A percentile compares a stretch with the other conserved stretches of the same genome.
Evolutionary conservation across 2,888 invertebrate genomes (phyloP).

Genomic region (Scelioninae gen. 1): DNA sequence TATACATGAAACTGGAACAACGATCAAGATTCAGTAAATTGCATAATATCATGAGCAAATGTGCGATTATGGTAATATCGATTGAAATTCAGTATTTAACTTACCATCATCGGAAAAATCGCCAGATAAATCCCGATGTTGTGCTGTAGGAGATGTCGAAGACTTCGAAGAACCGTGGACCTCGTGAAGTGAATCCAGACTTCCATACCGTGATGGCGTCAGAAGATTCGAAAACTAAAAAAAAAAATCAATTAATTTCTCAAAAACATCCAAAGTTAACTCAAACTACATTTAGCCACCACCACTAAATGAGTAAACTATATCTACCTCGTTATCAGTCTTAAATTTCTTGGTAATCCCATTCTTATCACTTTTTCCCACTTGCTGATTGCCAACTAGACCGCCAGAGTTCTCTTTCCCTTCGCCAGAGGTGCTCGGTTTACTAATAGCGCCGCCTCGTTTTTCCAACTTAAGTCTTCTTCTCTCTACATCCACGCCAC

Average conservation of each 20-base stretch:
- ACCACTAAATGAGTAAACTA: conserved; percentile 9
- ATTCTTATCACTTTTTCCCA: conserved; percentile 78
- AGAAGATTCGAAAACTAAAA: conserved; percentile 71
- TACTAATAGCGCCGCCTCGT: too few relatives aligned
- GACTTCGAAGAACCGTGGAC: conserved; percentile 77
- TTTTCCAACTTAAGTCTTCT: too few relatives aligned
- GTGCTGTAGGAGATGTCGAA: conserved; percentile 80
- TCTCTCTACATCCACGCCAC: conserved; percentile 72
- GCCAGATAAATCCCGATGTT: conserved; percentile 78
- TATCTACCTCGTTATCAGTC: conserved; percentile 79
- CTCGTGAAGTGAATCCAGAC: conserved; percentile 86
- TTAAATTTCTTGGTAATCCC: conserved; percentile 84
- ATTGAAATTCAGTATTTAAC: conserved; percentile 67
- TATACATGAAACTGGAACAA: conserved; percentile 48
- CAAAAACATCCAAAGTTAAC: conserved; percentile 12
- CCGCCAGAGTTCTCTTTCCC: too few relatives aligned
- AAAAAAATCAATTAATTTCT: conserved; percentile 5
- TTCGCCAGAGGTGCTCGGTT: too few relatives aligned
- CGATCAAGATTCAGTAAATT: conserved; percentile 36
- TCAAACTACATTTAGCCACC: neutral
- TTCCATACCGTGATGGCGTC: conserved; percentile 84
- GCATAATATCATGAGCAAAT: conserved; percentile 56
- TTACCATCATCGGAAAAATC: conserved; percentile 85
- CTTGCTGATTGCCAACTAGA: conserved; percentile 71
- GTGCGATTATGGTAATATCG: conserved; percentile 41